These are phyloP conservation scores for Pyrgus malvae DNA, from an alignment of 2,888 invertebrate genomes.

Conservation along the genomic window DNA sequence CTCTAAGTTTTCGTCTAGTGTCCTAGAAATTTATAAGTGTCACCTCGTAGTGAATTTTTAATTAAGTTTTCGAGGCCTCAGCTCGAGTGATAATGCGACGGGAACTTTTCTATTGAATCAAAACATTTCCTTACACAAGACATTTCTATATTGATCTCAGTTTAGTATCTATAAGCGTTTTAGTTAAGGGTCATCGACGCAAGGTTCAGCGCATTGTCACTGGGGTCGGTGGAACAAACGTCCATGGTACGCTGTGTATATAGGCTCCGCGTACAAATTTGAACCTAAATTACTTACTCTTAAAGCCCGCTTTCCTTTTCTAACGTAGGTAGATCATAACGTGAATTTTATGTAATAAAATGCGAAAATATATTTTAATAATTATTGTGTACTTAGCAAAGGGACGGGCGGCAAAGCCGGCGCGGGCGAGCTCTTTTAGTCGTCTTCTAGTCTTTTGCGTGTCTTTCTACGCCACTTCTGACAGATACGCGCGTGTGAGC, in stretches of 20 bases:
- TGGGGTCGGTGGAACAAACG: slow-evolving; percentile 69
- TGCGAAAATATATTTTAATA: slow-evolving; percentile 82
- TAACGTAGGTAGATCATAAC: slow-evolving; percentile 80
- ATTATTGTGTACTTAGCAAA: slow-evolving; percentile 79
- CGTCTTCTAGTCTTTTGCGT: slow-evolving; percentile 42
- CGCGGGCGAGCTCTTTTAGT: slow-evolving; percentile 68
- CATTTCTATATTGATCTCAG: slow-evolving; percentile 58
- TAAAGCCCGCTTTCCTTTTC: slow-evolving; percentile 78
- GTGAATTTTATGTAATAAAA: slow-evolving; percentile 82
- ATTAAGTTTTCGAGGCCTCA: slow-evolving; percentile 73
- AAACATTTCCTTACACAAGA: slow-evolving; percentile 30
- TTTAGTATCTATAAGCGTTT: slow-evolving; percentile 46
- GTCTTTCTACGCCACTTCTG: slow-evolving; percentile 23
- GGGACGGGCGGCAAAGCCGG: slow-evolving; percentile 77
- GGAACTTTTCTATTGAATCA: slow-evolving; percentile 30
- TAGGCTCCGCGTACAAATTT: slow-evolving; percentile 79
- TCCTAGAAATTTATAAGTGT: slow-evolving; percentile 75
- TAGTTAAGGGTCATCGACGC: slow-evolving; percentile 41
- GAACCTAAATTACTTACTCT: slow-evolving; percentile 73
- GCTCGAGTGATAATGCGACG: slow-evolving; percentile 53
- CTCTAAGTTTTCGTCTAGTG: slow-evolving; percentile 76
- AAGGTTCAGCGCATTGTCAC: slow-evolving; percentile 48
- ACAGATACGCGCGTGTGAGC: slow-evolving; percentile 21
- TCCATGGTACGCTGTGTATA: slow-evolving; percentile 81
- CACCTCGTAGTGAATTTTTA: slow-evolving; percentile 72